Evolutionary conservation across 2,888 invertebrate species (phyloP).

Genomic region (Apotomis turbidana): DNA sequence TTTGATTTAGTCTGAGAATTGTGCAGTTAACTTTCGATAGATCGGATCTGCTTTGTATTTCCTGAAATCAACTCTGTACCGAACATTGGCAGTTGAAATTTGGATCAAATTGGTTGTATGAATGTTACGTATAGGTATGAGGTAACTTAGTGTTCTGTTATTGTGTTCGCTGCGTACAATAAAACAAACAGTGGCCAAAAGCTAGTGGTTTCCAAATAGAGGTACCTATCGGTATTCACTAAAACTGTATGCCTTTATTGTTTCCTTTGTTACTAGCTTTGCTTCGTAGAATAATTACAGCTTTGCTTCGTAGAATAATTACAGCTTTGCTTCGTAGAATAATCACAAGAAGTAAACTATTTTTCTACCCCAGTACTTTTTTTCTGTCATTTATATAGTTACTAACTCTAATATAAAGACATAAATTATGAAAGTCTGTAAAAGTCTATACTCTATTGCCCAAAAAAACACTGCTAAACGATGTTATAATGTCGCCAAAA

Average conservation of each 20-base stretch:
- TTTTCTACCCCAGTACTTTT: too few relatives aligned
- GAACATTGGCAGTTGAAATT: not conserved
- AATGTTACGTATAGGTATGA: not conserved
- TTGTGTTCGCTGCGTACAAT: not conserved
- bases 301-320: too few relatives aligned
- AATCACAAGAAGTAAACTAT: too few relatives aligned
- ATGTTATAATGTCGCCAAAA: too few relatives aligned
- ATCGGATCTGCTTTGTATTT: not conserved
- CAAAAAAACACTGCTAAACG: too few relatives aligned
- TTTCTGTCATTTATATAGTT: too few relatives aligned
- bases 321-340: too few relatives aligned
- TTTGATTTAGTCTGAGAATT: conserved; percentile 7
- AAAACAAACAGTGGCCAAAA: conserved; percentile 6
- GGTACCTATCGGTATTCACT: not conserved
- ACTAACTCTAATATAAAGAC: too few relatives aligned
- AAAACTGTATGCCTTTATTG: not conserved
- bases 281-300: too few relatives aligned
- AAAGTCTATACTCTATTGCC: too few relatives aligned
- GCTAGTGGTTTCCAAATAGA: not conserved
- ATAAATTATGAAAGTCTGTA: too few relatives aligned
- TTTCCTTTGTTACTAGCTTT: not conserved
- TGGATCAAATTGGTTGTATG: not conserved
- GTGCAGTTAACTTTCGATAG: not conserved
- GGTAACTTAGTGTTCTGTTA: not conserved
- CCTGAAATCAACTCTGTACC: not conserved